These are phyloP conservation scores for Brachionus asplanchnoidis DNA, from an alignment of 1,140 invertebrate species.

Conservation along the genomic window DNA sequence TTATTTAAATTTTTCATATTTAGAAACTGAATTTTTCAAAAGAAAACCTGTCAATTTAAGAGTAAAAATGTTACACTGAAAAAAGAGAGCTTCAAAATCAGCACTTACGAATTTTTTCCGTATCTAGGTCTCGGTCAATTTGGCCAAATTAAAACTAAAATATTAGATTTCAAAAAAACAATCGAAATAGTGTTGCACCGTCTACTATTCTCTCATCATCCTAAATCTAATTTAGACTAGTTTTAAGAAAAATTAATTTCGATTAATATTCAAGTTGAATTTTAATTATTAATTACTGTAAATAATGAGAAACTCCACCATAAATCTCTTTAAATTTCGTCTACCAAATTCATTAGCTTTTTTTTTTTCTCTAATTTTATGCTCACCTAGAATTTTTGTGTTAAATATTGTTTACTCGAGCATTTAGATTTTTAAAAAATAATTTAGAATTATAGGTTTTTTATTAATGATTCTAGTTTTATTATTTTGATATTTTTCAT, in stretches of 20 bases:
- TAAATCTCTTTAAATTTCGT: neutral
- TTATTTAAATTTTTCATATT: neutral
- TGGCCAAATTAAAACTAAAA: neutral
- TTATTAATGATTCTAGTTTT: neutral
- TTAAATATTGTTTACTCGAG: constrained; percentile 26
- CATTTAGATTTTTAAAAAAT: constrained; percentile 18
- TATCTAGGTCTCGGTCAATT: neutral
- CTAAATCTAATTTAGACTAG: neutral
- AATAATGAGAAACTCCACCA: neutral
- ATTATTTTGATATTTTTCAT: neutral
- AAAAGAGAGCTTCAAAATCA: neutral
- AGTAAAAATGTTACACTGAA: neutral
- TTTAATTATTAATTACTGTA: constrained; percentile 19
- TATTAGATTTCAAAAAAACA: neutral
- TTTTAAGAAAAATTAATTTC: neutral
- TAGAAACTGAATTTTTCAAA: neutral
- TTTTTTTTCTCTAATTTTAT: neutral
- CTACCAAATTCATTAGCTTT: neutral
- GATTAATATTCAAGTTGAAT: neutral
- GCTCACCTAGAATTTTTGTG: neutral
- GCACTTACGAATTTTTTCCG: neutral
- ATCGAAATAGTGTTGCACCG: neutral
- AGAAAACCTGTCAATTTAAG: neutral
- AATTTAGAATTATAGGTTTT: constrained; percentile 12
- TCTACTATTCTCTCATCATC: neutral